phyloP scores from a whole-genome alignment of 35 echinoderm and acorn worm species.

The Chiridota heheva region DNA sequence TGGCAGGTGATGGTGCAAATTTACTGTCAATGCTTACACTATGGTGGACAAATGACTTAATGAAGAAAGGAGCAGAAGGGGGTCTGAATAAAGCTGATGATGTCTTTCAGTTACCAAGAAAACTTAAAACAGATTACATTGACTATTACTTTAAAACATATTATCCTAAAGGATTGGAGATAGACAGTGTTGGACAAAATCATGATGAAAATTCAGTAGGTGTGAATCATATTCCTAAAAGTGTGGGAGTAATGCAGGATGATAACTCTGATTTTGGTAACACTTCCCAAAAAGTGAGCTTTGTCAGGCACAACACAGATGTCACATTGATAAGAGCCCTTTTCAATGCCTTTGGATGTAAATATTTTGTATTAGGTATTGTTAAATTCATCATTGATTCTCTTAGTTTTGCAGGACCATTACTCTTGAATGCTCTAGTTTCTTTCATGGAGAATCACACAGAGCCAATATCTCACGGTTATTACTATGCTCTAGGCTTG shows the following conservation, averaged over 20 bases:
- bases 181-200: neutral
- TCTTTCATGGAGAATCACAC: constrained; percentile 69
- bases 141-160: constrained; percentile 57
- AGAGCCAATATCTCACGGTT: constrained; percentile 53
- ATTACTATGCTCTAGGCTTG: constrained; percentile 80
- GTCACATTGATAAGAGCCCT: constrained; percentile 65
- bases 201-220: constrained; percentile 29
- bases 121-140: constrained; percentile 45
- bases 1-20: constrained; percentile 78
- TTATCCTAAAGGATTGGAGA: constrained; percentile 15
- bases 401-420: constrained; percentile 80
- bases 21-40: constrained; percentile 64
- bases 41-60: constrained; percentile 83
- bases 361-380: constrained; percentile 74
- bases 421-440: constrained; percentile 85
- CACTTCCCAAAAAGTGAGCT: constrained; percentile 14
- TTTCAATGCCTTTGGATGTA: constrained; percentile 68
- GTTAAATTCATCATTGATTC: constrained; percentile 76
- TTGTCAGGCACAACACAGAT: neutral
- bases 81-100: constrained; percentile 59
- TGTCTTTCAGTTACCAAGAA: constrained; percentile 81
- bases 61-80: constrained; percentile 84
- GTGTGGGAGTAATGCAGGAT: neutral
- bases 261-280: neutral
- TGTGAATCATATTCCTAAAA: neutral